These are phyloP conservation scores for Montifringilla adamsi DNA, from an alignment of 2,113 vertebrate genomes.

Conservation along the genomic window DNA sequence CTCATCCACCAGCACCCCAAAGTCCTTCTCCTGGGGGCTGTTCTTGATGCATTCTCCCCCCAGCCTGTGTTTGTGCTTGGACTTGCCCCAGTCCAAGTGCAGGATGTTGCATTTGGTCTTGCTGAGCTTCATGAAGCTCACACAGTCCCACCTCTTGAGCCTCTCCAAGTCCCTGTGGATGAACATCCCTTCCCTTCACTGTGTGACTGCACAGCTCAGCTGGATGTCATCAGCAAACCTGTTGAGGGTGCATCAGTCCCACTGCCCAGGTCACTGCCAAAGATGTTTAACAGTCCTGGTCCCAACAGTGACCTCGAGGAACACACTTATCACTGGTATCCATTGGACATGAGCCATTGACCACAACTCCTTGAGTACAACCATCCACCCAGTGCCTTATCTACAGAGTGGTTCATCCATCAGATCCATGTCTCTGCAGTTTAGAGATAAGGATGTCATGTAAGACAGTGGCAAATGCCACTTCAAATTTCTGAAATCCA, in stretches of 20 bases:
- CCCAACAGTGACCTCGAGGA: neutral
- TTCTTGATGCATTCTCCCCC: neutral
- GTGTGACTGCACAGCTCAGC: neutral
- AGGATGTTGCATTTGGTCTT: neutral
- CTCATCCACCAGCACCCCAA: neutral
- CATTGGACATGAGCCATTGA: neutral
- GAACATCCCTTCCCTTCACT: neutral
- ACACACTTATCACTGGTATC: neutral
- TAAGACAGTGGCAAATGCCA: neutral
- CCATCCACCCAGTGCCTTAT: neutral
- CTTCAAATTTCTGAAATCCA: neutral
- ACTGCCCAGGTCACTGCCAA: neutral
- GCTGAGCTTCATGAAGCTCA: neutral
- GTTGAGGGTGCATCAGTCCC: neutral
- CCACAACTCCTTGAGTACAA: neutral
- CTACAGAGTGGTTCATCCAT: neutral
- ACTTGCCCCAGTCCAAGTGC: neutral
- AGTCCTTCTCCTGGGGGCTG: neutral
- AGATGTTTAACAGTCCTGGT: neutral
- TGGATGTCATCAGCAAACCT: neutral
- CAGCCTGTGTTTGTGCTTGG: neutral
- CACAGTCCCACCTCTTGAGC: neutral
- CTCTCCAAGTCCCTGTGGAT: neutral
- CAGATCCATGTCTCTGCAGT: neutral
- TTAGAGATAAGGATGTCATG: neutral